These are phyloP conservation scores for Platynereis dumerilii DNA, from an alignment of 2,888 invertebrate genomes.

Conservation along the genomic window DNA sequence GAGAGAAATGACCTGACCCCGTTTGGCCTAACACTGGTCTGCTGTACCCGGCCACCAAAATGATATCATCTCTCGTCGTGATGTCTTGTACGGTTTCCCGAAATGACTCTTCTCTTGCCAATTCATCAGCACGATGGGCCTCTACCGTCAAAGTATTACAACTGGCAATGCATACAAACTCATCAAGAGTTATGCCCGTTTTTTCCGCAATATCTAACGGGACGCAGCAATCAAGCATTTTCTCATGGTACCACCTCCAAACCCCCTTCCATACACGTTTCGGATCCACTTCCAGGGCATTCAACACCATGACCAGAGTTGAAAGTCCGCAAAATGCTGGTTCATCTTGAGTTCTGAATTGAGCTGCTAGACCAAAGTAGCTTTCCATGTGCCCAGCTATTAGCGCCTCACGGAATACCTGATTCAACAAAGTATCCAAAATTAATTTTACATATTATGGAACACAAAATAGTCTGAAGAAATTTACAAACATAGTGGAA, in stretches of 20 bases:
- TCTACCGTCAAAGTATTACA: constrained; percentile 58
- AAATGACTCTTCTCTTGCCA: constrained; percentile 32
- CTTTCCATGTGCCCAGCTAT: constrained; percentile 55
- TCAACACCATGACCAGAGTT: constrained; percentile 62
- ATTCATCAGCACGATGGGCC: constrained; percentile 31
- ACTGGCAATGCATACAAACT: constrained; percentile 60
- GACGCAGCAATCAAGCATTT: constrained; percentile 64
- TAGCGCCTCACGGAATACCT: constrained; percentile 54
- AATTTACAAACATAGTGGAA: too few relatives aligned
- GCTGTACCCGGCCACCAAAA: constrained; percentile 50
- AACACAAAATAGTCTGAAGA: too few relatives aligned
- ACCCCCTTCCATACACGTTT: constrained; percentile 55
- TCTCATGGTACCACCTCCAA: constrained; percentile 65
- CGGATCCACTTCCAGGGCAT: constrained; percentile 53
- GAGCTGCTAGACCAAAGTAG: constrained; percentile 61
- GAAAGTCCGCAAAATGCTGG: constrained; percentile 64
- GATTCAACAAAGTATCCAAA: background rate
- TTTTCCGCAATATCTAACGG: constrained; percentile 50
- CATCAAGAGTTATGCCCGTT: constrained; percentile 57
- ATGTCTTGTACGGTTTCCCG: constrained; percentile 37
- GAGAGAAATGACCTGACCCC: constrained; percentile 62
- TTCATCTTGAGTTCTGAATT: constrained; percentile 64
- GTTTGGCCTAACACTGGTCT: constrained; percentile 58
- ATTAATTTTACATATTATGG: too few relatives aligned
- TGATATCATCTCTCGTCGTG: constrained; percentile 39